Conservation (phyloP, 2,888 invertebrate species). For the Ornithoptera alexandrae region DNA sequence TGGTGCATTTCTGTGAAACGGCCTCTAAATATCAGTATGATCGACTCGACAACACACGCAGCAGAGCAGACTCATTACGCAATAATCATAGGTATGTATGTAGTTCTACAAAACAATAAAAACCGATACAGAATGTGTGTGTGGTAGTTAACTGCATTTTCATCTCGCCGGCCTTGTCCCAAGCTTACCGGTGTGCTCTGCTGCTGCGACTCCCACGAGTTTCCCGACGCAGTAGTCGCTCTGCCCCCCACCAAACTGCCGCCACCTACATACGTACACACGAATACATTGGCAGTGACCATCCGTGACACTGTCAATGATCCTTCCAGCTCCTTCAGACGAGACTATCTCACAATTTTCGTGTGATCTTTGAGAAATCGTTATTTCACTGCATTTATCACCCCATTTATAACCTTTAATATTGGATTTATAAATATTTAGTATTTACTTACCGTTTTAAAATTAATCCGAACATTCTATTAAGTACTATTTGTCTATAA, state of each 20-base stretch:
- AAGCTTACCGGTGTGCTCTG: slow-evolving; percentile 74
- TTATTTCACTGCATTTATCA: neutral
- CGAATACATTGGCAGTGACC: slow-evolving; percentile 54
- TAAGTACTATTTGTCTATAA: no score
- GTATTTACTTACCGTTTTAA: neutral
- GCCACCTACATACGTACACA: slow-evolving; percentile 77
- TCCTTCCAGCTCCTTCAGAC: slow-evolving; percentile 2
- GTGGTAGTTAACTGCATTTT: slow-evolving; percentile 61
- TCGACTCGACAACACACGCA: slow-evolving; percentile 76
- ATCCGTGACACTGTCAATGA: slow-evolving; percentile 32
- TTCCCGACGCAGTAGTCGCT: slow-evolving; percentile 59
- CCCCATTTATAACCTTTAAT: neutral
- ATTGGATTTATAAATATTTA: neutral
- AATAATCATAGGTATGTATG: slow-evolving; percentile 66
- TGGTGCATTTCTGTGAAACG: slow-evolving; percentile 71
- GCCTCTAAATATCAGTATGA: slow-evolving; percentile 71
- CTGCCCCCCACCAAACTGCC: slow-evolving; percentile 69
- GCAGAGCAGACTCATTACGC: slow-evolving; percentile 76
- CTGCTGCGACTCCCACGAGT: slow-evolving; percentile 71
- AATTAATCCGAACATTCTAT: neutral
- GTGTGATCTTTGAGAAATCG: neutral
- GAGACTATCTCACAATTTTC: slow-evolving; percentile 8
- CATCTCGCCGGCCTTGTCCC: slow-evolving; percentile 61
- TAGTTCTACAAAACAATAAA: slow-evolving; percentile 73
- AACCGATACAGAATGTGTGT: slow-evolving; percentile 63